phyloP scores from a whole-genome alignment of 1,140 invertebrate genomes.

The Arion vulgaris region DNA sequence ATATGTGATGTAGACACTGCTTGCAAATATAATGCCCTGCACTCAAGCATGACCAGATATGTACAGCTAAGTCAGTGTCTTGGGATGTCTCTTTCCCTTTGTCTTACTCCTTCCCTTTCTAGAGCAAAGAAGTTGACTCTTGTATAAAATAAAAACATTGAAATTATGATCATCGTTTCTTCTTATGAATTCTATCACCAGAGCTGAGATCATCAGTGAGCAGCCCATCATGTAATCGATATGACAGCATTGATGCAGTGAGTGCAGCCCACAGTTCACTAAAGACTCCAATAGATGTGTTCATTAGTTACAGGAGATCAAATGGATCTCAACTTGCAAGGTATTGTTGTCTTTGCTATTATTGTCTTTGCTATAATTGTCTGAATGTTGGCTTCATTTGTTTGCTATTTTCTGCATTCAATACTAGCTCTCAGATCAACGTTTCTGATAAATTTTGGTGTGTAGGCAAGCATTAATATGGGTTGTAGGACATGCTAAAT shows the following conservation, averaged over 20 bases:
- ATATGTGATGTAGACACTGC: too few species aligned
- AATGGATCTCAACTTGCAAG: slow-evolving; percentile 97
- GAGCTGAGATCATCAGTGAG: slow-evolving; percentile 45
- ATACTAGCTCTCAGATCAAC: background rate
- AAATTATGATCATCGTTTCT: background rate
- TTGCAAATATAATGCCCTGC: too few species aligned
- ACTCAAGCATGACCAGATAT: too few species aligned
- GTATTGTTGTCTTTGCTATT: slow-evolving; percentile 64
- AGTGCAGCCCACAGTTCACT: slow-evolving; percentile 31
- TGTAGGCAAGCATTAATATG: background rate
- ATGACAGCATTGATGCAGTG: slow-evolving; percentile 45
- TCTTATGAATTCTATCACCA: slow-evolving; percentile 22
- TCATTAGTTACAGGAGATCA: slow-evolving; percentile 97
- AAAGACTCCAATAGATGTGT: slow-evolving; percentile 82
- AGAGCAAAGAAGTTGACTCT: too few species aligned
- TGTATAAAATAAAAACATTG: too few species aligned
- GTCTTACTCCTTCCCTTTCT: too few species aligned
- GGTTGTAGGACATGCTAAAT: background rate
- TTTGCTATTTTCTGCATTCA: background rate
- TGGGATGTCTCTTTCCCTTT: too few species aligned
- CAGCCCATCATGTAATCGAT: slow-evolving; percentile 9
- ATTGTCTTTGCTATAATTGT: background rate
- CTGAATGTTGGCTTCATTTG: background rate
- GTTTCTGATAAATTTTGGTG: background rate
- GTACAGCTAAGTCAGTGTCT: too few species aligned